phyloP scores from a whole-genome alignment of 2,113 vertebrate genomes.

The Poicephalus gulielmi region DNA sequence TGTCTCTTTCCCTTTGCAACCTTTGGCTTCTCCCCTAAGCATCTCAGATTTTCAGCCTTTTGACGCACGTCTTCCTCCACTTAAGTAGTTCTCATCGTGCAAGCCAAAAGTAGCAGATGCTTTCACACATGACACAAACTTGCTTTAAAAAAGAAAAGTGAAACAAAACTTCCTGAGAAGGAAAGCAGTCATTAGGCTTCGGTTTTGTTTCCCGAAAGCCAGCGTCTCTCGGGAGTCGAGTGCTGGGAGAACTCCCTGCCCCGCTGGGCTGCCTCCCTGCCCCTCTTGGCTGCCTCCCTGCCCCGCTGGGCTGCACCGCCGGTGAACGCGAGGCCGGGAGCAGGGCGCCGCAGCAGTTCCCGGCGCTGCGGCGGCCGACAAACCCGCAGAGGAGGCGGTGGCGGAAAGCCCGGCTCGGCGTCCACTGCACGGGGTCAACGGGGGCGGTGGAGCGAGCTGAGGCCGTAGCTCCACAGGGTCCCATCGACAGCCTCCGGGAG shows the following conservation, averaged over 20 bases:
- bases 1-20: not conserved
- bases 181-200: not conserved
- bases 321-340: not conserved
- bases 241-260: not conserved
- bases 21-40: not conserved
- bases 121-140: not conserved
- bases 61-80: not conserved
- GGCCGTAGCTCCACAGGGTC: fast-evolving
- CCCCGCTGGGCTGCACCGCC: fast-evolving
- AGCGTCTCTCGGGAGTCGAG: fast-evolving
- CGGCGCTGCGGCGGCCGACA: fast-evolving
- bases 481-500: fast-evolving
- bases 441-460: too few species aligned
- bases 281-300: not conserved
- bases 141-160: not conserved
- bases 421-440: fast-evolving
- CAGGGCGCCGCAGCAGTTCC: not conserved
- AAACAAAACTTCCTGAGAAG: not conserved
- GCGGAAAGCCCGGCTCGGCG: too few species aligned
- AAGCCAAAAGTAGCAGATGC: fast-evolving
- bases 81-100: fast-evolving
- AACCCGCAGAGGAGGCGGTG: too few species aligned
- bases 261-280: too few species aligned
- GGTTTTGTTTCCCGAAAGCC: not conserved
- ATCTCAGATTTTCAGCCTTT: not conserved